Evolutionary conservation across 2,113 vertebrate genomes (phyloP), one percentile per base, ranked within the genome.

Genomic region (Copsychus sechellarum): DNA sequence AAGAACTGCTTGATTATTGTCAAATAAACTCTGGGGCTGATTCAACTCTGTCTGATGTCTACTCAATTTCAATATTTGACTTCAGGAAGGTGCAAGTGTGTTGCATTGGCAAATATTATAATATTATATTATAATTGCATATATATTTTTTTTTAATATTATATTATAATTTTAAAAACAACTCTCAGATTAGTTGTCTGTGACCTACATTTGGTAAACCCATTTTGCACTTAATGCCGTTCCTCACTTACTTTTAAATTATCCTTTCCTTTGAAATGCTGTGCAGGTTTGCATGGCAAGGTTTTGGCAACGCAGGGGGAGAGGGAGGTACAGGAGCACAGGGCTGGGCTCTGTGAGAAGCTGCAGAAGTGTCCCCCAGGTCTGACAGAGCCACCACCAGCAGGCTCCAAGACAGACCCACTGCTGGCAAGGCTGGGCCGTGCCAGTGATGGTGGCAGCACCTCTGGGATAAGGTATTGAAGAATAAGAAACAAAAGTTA

Each of bases 291-390:
- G 10, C 14, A 19, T 14, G 25, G 40, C 22, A 62, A 33, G 22
- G 48, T 36, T 61, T 76, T 34, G 47, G 29, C 8, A 54, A 19
- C 0, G 0, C 47, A 22, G 17, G 20, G 20, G 29, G 40, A 9
- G 29, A 18, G 6, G 24, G 20, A 69, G 40, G 23, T 54, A 14
- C 14, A 74, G n/a, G 38, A 47, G 13, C 14, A 45, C 7, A 53
- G 47, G 28, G 17, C 6, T 61, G n/a, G 21, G 29, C 45, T 40
- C 69, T 40, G 45, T 53, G 61, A 82, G 73, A 33, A 67, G 62
- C 14, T 69, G 18, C 53, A 31, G 71, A 50, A 26, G 36, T 4
- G 13, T 53, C 15, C 8, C 28, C 8, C 16, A 3, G 5, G 21
- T 31, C 47, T 25, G 31, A 26, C 25, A 76, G 45, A 53, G 47